Base-by-base conservation (phyloP, 2,888 invertebrate species). In the Tigriopus californicus region DNA sequence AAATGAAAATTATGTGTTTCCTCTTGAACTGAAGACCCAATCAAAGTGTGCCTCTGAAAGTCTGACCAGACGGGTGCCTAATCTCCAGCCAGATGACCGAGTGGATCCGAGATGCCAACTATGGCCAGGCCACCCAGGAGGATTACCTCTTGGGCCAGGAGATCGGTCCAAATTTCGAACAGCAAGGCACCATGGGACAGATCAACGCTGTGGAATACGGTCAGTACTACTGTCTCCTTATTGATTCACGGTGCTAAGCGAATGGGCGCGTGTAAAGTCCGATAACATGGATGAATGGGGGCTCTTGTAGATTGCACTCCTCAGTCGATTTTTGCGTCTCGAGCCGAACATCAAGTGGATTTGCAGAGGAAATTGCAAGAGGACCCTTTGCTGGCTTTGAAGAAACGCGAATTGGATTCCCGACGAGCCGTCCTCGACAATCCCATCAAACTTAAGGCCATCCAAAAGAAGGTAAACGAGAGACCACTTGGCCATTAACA, bases 341-440 rank as follows among this genome's bases (percentile, higher is more conserved):
- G 70, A 67, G 15, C 63, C 54, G 58, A 49, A 10, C 58, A 58
- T 58, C 82, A 87, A 73, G 85, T 91, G 12, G 92, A 94, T 70
- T 75, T 91, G 67, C 81, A 80, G 51, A 79, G 89, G 20, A 94
- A 94, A 73, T 77, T 91, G 63, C 80, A 91, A 68, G 94, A 95
- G 71, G 95, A 95, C 75, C 95, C 95, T 0, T 71, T 95, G 44
- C 81, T 88, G 68, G 77, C 84, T 2, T 92, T 95, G 8, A 86
- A 84, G 66, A 85, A 89, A 68, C 79, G 85, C 60, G 92, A 94
- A 73, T 81, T 90, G 68, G 91, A 94, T 67, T 83, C 85, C 0
- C 75, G 85, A 46, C 80, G 82, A 61, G 83, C 86, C 61, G 74
- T 95, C 41, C 70, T 95, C 3, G 85, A 89, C 66, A 95, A 95